Conservation (phyloP, 2,113 vertebrate species). For the Dendrocopos noguchii region DNA sequence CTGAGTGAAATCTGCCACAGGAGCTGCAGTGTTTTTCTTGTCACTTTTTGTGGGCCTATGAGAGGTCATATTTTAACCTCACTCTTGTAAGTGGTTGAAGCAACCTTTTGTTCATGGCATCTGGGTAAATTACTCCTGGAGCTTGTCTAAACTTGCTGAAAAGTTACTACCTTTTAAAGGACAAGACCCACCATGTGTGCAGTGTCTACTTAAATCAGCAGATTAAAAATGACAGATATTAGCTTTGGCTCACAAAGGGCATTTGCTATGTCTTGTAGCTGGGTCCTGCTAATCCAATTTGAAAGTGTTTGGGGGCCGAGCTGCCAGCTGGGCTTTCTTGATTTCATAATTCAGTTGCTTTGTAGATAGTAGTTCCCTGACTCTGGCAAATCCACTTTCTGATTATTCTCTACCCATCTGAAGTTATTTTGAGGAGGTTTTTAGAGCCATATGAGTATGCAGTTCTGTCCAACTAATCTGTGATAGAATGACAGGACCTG, state of each 20-base stretch:
- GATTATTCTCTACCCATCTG: background rate
- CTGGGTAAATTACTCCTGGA: background rate
- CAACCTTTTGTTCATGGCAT: background rate
- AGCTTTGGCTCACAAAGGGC: constrained; percentile 38
- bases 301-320: background rate
- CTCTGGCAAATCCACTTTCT: background rate
- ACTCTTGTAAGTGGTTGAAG: background rate
- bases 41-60: background rate
- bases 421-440: background rate
- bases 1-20: background rate
- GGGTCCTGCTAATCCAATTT: constrained; percentile 34
- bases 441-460: background rate
- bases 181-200: background rate
- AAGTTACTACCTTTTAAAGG: background rate
- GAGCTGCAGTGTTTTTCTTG: background rate
- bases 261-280: constrained; percentile 28
- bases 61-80: background rate
- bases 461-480: background rate
- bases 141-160: constrained; percentile 16
- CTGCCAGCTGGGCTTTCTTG: constrained; percentile 33
- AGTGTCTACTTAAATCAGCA: constrained; percentile 42
- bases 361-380: background rate
- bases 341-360: constrained; percentile 16
- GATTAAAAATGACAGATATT: constrained; percentile 50
- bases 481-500: background rate